Evolutionary conservation across 2,888 invertebrate species (phyloP).

Genomic region (Hirtodrosophila cameraria): DNA sequence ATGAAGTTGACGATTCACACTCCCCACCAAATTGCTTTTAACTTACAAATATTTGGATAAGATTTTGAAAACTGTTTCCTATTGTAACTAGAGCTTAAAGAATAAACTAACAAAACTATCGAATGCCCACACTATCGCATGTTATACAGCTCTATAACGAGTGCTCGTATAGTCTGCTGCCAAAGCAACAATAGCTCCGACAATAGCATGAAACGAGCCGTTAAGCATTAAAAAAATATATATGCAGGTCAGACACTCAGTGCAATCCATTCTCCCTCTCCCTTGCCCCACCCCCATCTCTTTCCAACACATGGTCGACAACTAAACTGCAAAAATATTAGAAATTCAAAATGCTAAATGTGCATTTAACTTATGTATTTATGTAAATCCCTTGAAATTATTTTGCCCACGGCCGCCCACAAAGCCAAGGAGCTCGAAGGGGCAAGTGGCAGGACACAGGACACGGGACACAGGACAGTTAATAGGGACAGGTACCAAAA

Average conservation of each 20-base stretch:
- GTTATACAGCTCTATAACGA: too few relatives aligned
- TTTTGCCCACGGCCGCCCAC: constrained; percentile 49
- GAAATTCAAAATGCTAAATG: constrained; percentile 82
- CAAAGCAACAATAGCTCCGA: constrained; percentile 34
- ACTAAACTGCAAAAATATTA: constrained; percentile 75
- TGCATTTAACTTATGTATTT: constrained; percentile 82
- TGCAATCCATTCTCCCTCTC: constrained; percentile 28
- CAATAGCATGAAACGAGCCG: constrained; percentile 55
- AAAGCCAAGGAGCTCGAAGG: constrained; percentile 4
- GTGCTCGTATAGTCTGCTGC: too few relatives aligned
- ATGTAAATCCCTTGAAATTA: constrained; percentile 81
- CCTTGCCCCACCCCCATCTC: not conserved
- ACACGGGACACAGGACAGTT: constrained; percentile 1
- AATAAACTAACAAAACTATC: too few relatives aligned
- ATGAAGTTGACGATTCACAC: too few relatives aligned
- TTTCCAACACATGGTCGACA: constrained; percentile 53
- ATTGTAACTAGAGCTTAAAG: too few relatives aligned
- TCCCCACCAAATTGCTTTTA: too few relatives aligned
- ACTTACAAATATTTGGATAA: too few relatives aligned
- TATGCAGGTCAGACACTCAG: constrained; percentile 41
- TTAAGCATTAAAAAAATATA: constrained; percentile 40
- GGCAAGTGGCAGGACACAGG: not conserved
- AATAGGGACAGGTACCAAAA: constrained; percentile 17
- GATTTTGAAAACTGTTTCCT: too few relatives aligned
- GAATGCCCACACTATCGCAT: too few relatives aligned